Percentiles rank a stretch among this genome's conserved stretches.
Evolutionary conservation across 2,888 invertebrate species (phyloP).

Genomic region (Eucriotettix oculatus): DNA sequence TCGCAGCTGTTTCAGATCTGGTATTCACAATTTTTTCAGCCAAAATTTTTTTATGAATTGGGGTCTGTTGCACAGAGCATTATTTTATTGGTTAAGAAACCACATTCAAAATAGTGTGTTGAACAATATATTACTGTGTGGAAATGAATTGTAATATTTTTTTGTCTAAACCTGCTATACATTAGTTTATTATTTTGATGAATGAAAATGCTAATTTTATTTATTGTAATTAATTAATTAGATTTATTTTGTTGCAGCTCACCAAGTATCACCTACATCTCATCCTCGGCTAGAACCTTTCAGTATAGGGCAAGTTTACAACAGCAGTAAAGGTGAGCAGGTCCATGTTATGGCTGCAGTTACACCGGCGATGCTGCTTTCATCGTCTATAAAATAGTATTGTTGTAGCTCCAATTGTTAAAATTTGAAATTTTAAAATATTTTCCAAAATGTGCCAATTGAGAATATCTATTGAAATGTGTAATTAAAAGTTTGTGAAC

Average conservation of each 20-base stretch:
- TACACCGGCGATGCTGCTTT: background rate
- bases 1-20: too few species aligned
- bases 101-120: too few species aligned
- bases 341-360: constrained; percentile 52
- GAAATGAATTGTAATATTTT: too few species aligned
- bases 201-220: background rate
- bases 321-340: constrained; percentile 79
- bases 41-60: too few species aligned
- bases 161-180: background rate
- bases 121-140: too few species aligned
- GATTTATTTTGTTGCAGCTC: constrained; percentile 4
- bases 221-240: constrained; percentile 4
- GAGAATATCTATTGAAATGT: too few species aligned
- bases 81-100: too few species aligned
- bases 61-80: too few species aligned
- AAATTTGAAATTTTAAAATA: too few species aligned
- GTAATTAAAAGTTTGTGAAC: too few species aligned
- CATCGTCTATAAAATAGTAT: background rate
- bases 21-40: too few species aligned
- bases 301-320: constrained; percentile 82
- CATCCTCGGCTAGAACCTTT: constrained; percentile 77
- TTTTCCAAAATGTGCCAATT: too few species aligned
- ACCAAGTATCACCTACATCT: constrained; percentile 22
- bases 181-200: background rate
- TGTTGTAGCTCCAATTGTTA: background rate